phyloP scores from a whole-genome alignment of 1,140 invertebrate species.

The Leptinotarsa lineolata region DNA sequence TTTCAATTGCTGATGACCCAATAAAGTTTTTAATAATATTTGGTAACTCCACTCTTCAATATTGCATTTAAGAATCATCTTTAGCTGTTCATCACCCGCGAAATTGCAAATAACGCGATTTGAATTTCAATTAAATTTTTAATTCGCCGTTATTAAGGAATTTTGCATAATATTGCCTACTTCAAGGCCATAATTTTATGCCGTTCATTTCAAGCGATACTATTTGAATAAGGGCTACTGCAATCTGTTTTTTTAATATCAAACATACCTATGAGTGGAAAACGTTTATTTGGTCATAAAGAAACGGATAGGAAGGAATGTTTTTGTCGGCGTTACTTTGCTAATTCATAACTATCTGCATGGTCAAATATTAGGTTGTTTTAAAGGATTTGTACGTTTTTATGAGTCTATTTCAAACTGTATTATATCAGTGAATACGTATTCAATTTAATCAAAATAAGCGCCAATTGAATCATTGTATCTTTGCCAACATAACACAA shows the following conservation, averaged over 20 bases:
- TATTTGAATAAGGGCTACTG: too few relatives aligned
- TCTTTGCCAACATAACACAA: too few relatives aligned
- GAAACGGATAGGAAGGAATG: neutral
- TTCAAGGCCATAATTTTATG: neutral
- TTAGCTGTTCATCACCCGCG: constrained; percentile 11
- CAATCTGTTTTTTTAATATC: neutral
- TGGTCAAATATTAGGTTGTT: too few relatives aligned
- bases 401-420: too few relatives aligned
- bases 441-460: too few relatives aligned
- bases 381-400: too few relatives aligned
- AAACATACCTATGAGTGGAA: neutral
- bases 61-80: neutral
- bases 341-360: neutral
- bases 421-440: too few relatives aligned
- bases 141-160: neutral
- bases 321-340: too few relatives aligned
- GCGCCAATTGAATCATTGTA: too few relatives aligned
- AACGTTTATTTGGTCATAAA: neutral
- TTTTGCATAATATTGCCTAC: constrained; percentile 11
- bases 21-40: neutral
- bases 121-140: constrained; percentile 18
- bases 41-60: constrained; percentile 15
- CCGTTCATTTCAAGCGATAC: too few relatives aligned
- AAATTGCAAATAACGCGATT: constrained; percentile 16
- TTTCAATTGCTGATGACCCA: neutral